Conservation (phyloP, 2,888 invertebrate genomes). For the Caenorhabditis japonica region DNA sequence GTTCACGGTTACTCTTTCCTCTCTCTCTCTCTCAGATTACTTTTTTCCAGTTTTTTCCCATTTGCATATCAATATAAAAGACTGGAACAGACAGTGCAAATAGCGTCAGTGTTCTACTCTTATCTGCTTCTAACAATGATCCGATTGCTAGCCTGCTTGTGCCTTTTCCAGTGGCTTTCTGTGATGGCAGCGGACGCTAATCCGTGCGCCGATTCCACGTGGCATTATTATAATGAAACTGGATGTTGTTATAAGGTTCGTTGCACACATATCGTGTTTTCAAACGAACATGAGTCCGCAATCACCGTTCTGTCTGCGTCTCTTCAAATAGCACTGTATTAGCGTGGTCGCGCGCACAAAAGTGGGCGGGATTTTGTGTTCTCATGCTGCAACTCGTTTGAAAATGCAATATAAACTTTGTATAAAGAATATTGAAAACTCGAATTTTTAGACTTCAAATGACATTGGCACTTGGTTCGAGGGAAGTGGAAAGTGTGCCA, state of each 20-base stretch:
- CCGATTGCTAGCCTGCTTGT: not conserved
- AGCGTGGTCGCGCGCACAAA: too few species aligned
- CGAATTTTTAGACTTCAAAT: conserved; percentile 19
- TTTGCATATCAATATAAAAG: conserved; percentile 35
- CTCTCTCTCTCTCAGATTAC: conserved; percentile 17
- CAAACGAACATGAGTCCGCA: too few species aligned
- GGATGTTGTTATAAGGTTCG: conserved; percentile 37
- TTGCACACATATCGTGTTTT: too few species aligned
- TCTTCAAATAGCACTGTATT: too few species aligned
- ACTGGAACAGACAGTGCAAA: conserved; percentile 17
- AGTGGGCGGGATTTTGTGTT: too few species aligned
- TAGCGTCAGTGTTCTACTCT: conserved; percentile 13
- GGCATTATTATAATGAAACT: conserved; percentile 35
- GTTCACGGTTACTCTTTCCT: conserved; percentile 3
- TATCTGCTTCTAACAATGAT: conserved; percentile 9
- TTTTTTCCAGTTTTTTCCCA: conserved; percentile 4
- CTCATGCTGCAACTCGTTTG: too few species aligned
- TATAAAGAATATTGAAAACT: too few species aligned
- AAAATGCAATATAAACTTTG: too few species aligned
- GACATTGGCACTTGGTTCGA: conserved; percentile 33
- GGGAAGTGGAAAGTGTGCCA: conserved; percentile 23
- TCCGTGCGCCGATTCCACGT: conserved; percentile 32
- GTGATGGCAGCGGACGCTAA: conserved; percentile 1
- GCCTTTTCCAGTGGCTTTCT: not conserved
- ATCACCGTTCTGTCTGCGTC: too few species aligned